Percentiles rank a stretch among this genome's conserved stretches.
phyloP scores from a whole-genome alignment of 1,140 invertebrate genomes.

The Stegodyphus mimosarum region DNA sequence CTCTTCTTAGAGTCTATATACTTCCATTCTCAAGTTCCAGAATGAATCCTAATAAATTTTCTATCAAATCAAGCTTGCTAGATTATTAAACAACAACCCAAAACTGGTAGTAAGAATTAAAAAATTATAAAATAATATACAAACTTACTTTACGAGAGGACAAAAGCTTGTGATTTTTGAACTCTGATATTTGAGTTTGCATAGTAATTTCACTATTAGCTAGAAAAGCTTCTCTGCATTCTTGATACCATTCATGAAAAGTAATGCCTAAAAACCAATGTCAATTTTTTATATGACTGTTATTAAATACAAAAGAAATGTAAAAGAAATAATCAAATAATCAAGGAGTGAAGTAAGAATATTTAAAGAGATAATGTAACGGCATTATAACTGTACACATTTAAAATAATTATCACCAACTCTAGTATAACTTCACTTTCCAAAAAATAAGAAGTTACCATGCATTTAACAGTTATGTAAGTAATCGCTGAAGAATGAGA shows the following conservation, averaged over 20 bases:
- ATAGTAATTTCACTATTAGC: conserved; percentile 90
- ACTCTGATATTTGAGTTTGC: conserved; percentile 90
- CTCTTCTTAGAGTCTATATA: neutral
- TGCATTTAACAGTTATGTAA: no score
- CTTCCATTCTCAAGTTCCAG: neutral
- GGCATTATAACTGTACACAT: no score
- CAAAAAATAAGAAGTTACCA: no score
- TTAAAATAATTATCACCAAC: no score
- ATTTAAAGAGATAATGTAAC: no score
- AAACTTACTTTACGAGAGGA: conserved; percentile 75
- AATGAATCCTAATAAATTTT: conserved; percentile 1
- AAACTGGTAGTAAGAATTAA: neutral
- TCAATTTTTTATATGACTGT: neutral
- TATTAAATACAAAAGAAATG: no score
- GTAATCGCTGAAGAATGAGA: no score
- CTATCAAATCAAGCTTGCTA: neutral
- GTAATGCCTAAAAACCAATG: conserved; percentile 76
- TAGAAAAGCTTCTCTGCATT: conserved; percentile 85
- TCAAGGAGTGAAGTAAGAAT: no score
- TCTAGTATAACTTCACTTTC: no score
- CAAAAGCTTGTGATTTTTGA: conserved; percentile 91
- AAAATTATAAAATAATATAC: neutral
- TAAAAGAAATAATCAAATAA: no score
- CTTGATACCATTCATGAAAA: conserved; percentile 86
- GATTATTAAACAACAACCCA: neutral